Percentiles rank a stretch among this genome's conserved stretches.
Conservation (phyloP, 2,797 vertebrate genomes). For the Pelochelys cantorii region DNA sequence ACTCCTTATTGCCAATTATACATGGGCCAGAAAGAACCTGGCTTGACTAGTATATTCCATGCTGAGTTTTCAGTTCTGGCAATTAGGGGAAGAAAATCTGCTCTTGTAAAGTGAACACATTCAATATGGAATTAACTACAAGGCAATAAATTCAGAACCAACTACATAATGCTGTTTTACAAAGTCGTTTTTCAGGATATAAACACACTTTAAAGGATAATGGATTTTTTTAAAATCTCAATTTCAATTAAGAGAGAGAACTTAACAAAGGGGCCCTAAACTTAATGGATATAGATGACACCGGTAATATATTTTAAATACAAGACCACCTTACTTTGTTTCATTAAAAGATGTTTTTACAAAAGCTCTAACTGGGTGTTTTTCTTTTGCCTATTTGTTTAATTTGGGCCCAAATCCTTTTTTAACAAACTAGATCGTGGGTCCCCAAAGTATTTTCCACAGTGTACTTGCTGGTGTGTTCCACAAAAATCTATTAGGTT, state of each 20-base stretch:
- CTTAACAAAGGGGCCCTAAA: not conserved
- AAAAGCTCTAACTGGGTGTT: fast-evolving
- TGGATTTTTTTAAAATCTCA: not conserved
- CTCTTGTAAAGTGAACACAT: not conserved
- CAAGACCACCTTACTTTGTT: not conserved
- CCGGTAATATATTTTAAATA: not conserved
- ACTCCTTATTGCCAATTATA: not conserved
- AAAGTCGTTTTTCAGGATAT: not conserved
- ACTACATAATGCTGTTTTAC: not conserved
- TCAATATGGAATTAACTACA: not conserved
- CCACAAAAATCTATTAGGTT: not conserved
- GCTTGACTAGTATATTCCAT: not conserved
- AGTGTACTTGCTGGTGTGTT: not conserved
- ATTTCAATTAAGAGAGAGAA: not conserved
- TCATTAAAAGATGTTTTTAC: not conserved
- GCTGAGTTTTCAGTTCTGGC: not conserved
- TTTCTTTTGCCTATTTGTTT: not conserved
- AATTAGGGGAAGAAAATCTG: not conserved
- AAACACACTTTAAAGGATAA: not conserved
- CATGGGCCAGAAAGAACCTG: not conserved
- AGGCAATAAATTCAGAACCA: slow-evolving; percentile 6
- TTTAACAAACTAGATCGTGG: not conserved
- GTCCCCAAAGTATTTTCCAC: not conserved
- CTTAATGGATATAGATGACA: not conserved
- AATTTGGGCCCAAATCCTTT: not conserved